Base-by-base conservation (phyloP, 2,113 vertebrate genomes). In the Pao palembangensis region DNA sequence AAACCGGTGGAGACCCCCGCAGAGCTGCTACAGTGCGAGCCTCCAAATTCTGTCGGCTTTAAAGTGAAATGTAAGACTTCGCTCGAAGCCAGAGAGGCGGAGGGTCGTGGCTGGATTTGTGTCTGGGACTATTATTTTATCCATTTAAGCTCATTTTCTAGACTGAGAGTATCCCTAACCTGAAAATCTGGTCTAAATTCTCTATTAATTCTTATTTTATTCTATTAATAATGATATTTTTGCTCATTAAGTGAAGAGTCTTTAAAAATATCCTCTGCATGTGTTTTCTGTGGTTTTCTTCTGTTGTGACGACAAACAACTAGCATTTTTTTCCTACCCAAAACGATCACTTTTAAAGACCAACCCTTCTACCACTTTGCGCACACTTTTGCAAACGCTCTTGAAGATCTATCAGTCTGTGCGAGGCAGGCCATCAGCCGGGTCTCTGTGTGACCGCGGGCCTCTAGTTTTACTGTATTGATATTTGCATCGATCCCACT, bases 401-500 rank as follows among this genome's bases (percentile, higher is more conserved):
- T 20, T 56, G 8, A 28, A 60, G 58, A 68, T 55, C 76, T 15
- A 76, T 73, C 67, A 64, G 7, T 61, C 70, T 78, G 52, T 31
- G 5, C 58, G 60, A 54, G 69, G 71, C 78, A 58, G 61, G 54
- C 78, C 67, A 66, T 80, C 76, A 71, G 77, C 55, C 61, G 68
- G 41, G 72, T 61, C 69, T 79, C 61, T 17, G 58, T 25, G 51
- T 44, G 73, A 75, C 73, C 44, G 5, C 5, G 4, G 6, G 59
- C 72, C 54, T 34, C 57, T 63, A 50, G 57, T 81, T 84, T 83
- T 73, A 87, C 75, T 51, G 55, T 85, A 87, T 88, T 80, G 88
- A 90, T 78, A 88, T 88, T 78, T 79, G 62, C 74, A 87, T 90
- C 69, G 83, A 87, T 81, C 76, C 52, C 38, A 58, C 74, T 72